Evolutionary conservation across 2,113 vertebrate genomes (phyloP).

Genomic region (Trematocara unimaculatum): DNA sequence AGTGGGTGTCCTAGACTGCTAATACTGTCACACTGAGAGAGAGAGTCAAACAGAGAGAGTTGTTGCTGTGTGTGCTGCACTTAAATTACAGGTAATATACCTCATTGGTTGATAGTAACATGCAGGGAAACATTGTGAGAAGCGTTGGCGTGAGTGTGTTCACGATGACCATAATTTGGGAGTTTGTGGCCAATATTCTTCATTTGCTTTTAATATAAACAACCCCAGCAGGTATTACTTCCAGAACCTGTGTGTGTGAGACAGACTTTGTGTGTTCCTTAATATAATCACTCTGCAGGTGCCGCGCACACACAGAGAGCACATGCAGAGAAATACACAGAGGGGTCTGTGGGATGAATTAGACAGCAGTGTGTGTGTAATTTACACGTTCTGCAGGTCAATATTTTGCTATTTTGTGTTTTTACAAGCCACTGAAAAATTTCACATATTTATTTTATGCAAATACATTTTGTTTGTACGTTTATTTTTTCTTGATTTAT

Average conservation of each 20-base stretch:
- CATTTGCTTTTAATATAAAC: conserved; percentile 16
- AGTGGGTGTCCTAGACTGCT: conserved; percentile 22
- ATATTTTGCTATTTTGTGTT: conserved; percentile 7
- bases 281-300: conserved; percentile 6
- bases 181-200: background rate
- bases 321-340: conserved; percentile 13
- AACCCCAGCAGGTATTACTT: conserved; percentile 5
- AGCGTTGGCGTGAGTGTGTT: background rate
- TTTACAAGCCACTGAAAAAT: conserved; percentile 1
- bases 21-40: conserved; percentile 35
- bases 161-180: background rate
- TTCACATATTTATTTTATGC: conserved; percentile 2
- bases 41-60: conserved; percentile 13
- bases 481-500: background rate
- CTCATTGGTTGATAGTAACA: background rate
- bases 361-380: background rate
- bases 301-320: conserved; percentile 1
- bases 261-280: background rate
- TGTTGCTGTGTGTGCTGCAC: background rate
- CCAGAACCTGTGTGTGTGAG: background rate
- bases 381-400: conserved; percentile 38
- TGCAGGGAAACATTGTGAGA: background rate
- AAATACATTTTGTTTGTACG: background rate
- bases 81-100: background rate
- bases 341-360: conserved; percentile 12